These are phyloP conservation scores for Pycnonotus jocosus DNA, from an alignment of 2,113 vertebrate species.

Conservation along the genomic window DNA sequence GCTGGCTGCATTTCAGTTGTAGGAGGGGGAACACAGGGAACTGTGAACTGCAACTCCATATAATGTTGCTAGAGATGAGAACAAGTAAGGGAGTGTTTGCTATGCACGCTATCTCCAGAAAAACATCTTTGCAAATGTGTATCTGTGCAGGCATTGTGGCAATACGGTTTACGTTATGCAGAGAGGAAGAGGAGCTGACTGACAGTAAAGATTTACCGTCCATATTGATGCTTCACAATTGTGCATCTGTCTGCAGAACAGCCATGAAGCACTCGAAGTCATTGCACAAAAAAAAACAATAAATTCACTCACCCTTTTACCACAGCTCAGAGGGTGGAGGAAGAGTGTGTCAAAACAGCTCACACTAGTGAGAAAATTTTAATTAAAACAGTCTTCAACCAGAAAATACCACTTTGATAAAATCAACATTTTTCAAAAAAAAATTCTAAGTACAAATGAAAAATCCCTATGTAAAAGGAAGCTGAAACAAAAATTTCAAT, in stretches of 20 bases:
- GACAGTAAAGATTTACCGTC: constrained; percentile 49
- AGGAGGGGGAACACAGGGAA: constrained; percentile 21
- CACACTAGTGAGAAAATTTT: constrained; percentile 14
- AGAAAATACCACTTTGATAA: constrained; percentile 19
- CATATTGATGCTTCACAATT: constrained; percentile 43
- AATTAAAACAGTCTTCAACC: not conserved
- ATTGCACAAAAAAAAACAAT: not conserved
- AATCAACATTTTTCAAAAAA: constrained; percentile 5
- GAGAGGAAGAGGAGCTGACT: constrained; percentile 25
- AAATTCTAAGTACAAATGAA: not conserved
- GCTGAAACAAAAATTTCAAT: not conserved
- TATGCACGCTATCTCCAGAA: not conserved
- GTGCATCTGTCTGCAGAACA: constrained; percentile 46
- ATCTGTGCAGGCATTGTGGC: constrained; percentile 14
- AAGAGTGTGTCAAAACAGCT: constrained; percentile 21
- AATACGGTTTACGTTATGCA: constrained; percentile 11
- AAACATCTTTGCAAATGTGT: constrained; percentile 23
- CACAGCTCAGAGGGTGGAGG: not conserved
- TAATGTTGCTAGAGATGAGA: constrained; percentile 22
- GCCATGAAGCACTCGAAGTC: not conserved
- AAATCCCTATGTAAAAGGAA: not conserved
- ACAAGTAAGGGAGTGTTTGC: constrained; percentile 13
- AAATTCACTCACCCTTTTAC: not conserved
- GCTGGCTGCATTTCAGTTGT: constrained; percentile 35
- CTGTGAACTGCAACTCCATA: constrained; percentile 37